Conservation (phyloP, 2,113 vertebrate genomes). For the Leptodactylus fuscus region DNA sequence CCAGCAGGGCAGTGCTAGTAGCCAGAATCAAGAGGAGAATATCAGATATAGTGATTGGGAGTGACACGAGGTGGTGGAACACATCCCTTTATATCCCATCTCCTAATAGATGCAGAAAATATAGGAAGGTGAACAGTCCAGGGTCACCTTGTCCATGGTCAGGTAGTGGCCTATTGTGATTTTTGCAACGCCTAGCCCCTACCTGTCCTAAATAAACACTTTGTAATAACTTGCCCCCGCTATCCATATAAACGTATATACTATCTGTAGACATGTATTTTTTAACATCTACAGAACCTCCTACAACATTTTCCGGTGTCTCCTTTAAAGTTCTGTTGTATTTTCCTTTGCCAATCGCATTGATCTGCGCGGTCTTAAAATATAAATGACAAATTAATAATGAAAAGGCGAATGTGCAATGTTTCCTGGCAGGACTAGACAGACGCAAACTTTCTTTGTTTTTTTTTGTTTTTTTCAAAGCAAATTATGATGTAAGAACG, state of each 20-base stretch:
- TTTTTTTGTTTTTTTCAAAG: constrained; percentile 21
- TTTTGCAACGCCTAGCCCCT: too few species aligned
- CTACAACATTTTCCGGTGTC: background rate
- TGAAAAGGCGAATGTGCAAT: constrained; percentile 1
- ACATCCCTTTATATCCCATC: too few species aligned
- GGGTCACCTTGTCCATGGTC: too few species aligned
- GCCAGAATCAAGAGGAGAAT: too few species aligned
- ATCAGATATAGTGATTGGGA: too few species aligned
- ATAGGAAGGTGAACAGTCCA: too few species aligned
- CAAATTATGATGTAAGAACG: constrained; percentile 40
- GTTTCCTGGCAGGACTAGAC: constrained; percentile 20
- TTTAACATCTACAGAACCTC: too few species aligned
- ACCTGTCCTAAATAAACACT: background rate
- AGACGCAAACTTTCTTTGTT: constrained; percentile 24
- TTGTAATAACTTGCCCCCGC: background rate
- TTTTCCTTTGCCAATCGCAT: background rate
- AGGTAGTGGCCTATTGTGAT: background rate
- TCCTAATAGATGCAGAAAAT: too few species aligned
- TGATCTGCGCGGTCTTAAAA: constrained; percentile 32
- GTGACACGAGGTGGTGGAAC: too few species aligned
- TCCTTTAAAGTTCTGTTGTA: background rate
- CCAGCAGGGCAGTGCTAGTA: too few species aligned
- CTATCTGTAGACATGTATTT: too few species aligned
- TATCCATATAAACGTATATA: background rate
- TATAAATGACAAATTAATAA: constrained; percentile 43